Evolutionary conservation across 2,888 invertebrate genomes (phyloP).

Genomic region (Scaptomyza polygonia): DNA sequence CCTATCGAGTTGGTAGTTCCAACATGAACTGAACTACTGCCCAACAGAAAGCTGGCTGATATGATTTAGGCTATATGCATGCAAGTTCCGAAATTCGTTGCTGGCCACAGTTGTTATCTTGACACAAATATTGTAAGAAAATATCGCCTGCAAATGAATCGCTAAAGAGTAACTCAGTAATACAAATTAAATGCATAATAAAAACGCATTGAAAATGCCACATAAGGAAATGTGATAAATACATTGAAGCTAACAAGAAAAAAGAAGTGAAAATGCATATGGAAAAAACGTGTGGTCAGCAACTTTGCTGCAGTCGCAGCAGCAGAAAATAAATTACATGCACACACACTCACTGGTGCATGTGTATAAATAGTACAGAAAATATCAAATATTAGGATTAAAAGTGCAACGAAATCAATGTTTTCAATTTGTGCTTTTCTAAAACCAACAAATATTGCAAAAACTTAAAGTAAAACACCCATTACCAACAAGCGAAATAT

Average conservation of each 20-base stretch:
- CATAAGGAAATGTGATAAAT: conserved; percentile 30
- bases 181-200: conserved; percentile 5
- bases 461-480: conserved; percentile 16
- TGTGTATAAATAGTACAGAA: conserved; percentile 34
- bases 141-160: conserved; percentile 24
- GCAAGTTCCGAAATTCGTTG: background rate
- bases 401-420: conserved; percentile 37
- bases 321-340: conserved; percentile 54
- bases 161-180: conserved; percentile 6
- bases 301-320: conserved; percentile 51
- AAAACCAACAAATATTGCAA: conserved; percentile 25
- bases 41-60: too few species aligned
- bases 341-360: conserved; percentile 18
- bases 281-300: conserved; percentile 68
- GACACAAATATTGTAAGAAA: conserved; percentile 12
- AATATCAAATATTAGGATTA: conserved; percentile 34
- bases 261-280: conserved; percentile 47
- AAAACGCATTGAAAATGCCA: conserved; percentile 32
- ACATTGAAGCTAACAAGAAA: background rate
- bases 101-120: too few species aligned
- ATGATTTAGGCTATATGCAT: too few species aligned
- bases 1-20: too few species aligned
- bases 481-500: conserved; percentile 21
- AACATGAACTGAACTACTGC: too few species aligned
- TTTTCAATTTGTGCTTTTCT: conserved; percentile 20